Percentiles rank a stretch among this genome's conserved stretches.
phyloP scores from a whole-genome alignment of 2,888 invertebrate species.

The Agriopis marginaria region DNA sequence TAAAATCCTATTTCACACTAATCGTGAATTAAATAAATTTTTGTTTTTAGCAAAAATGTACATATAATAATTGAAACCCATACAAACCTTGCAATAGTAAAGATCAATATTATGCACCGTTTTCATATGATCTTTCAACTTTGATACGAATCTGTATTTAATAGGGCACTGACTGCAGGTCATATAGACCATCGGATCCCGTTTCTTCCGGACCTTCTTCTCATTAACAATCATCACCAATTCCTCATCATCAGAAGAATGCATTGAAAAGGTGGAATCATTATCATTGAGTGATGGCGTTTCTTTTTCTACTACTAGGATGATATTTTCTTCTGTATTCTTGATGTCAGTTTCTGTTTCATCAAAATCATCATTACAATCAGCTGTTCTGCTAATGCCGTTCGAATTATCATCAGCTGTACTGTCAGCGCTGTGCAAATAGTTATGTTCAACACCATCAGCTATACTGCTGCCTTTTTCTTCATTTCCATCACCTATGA shows the following conservation, averaged over 20 bases:
- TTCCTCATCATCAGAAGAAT: slow-evolving; percentile 20
- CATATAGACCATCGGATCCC: slow-evolving; percentile 68
- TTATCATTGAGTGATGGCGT: slow-evolving; percentile 42
- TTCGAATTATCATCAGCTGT: neutral
- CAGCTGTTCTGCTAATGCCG: neutral
- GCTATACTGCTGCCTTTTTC: neutral
- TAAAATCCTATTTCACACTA: too few relatives aligned
- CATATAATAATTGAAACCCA: neutral
- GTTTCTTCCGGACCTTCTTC: slow-evolving; percentile 59
- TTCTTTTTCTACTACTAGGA: slow-evolving; percentile 62
- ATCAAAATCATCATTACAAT: neutral
- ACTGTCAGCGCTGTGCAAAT: too few relatives aligned
- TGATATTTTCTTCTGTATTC: slow-evolving; percentile 46
- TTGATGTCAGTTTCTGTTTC: neutral
- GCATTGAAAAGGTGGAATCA: neutral
- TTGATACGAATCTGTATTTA: slow-evolving; percentile 72
- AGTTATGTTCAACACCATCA: neutral
- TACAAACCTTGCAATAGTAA: slow-evolving; percentile 71
- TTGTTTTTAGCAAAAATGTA: neutral
- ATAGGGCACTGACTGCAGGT: slow-evolving; percentile 70
- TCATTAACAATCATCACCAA: slow-evolving; percentile 36
- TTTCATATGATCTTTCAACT: slow-evolving; percentile 74
- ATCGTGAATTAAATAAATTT: neutral
- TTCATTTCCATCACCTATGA: neutral
- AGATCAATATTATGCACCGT: slow-evolving; percentile 66